phyloP scores from a whole-genome alignment of 1,140 invertebrate species.

The Drosophila erecta region DNA sequence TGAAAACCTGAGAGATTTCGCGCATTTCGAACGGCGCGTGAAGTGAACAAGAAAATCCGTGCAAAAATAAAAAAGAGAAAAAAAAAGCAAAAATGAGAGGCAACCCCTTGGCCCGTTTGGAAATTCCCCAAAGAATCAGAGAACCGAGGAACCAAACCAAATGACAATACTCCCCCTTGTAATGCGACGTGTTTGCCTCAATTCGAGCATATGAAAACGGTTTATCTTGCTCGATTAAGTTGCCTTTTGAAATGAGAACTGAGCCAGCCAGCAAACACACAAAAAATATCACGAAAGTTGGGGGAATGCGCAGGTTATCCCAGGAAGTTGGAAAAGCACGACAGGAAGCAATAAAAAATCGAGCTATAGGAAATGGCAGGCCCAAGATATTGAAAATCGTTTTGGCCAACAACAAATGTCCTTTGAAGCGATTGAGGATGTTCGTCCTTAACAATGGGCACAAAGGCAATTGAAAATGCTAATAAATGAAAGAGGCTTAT shows the following conservation, averaged over 20 bases:
- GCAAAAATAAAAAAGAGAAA: conserved; percentile 16
- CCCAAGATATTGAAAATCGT: conserved; percentile 66
- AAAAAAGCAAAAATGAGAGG: conserved; percentile 21
- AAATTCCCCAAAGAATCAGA: conserved; percentile 54
- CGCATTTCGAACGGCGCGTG: conserved; percentile 72
- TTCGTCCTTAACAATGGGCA: conserved; percentile 36
- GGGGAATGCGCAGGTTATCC: conserved; percentile 29
- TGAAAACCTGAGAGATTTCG: conserved; percentile 58
- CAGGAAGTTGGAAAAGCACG: conserved; percentile 62
- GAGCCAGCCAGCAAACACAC: conserved; percentile 21
- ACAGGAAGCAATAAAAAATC: conserved; percentile 73
- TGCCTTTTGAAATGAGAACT: conserved; percentile 74
- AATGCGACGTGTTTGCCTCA: conserved; percentile 80
- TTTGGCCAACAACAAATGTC: conserved; percentile 38
- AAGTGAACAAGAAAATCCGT: conserved; percentile 58
- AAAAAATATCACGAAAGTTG: background rate
- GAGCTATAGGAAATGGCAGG: conserved; percentile 27
- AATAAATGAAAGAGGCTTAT: background rate
- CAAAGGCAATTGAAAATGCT: conserved; percentile 5
- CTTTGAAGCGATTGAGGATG: conserved; percentile 16
- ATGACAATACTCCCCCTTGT: conserved; percentile 31
- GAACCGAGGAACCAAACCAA: conserved; percentile 43
- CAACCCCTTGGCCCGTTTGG: conserved; percentile 29
- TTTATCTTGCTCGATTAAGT: conserved; percentile 84
- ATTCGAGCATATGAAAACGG: conserved; percentile 82